Conservation (phyloP, 2,113 vertebrate species). For the Natator depressus region DNA sequence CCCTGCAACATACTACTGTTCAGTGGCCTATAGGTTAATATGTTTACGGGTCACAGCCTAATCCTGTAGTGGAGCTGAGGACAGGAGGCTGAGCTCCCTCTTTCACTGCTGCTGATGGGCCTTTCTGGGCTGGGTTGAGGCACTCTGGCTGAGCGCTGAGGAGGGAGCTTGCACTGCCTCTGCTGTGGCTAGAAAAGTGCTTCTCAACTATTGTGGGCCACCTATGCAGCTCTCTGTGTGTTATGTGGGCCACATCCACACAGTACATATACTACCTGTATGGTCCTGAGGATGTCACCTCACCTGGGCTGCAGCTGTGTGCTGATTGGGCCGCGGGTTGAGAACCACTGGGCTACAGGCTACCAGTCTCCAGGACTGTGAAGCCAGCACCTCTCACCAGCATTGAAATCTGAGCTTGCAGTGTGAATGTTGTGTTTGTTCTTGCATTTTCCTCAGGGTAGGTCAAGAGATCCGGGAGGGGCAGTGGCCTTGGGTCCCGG, state of each 20-base stretch:
- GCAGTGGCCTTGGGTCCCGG: not conserved
- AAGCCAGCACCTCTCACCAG: not conserved
- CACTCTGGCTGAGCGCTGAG: not conserved
- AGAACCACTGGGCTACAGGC: too few species aligned
- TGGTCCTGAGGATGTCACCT: too few species aligned
- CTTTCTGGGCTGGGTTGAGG: not conserved
- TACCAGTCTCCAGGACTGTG: not conserved
- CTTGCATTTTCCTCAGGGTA: not conserved
- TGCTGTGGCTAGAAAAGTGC: slow-evolving; percentile 15
- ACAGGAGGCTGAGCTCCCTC: not conserved
- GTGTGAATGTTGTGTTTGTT: not conserved
- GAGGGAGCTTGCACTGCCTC: not conserved
- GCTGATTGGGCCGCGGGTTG: too few species aligned
- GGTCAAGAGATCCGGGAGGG: not conserved
- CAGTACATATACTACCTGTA: too few species aligned
- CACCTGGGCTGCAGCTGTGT: too few species aligned
- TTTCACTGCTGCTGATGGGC: slow-evolving; percentile 27
- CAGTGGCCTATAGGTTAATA: not conserved
- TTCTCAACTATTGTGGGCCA: too few species aligned
- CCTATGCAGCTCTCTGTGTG: too few species aligned
- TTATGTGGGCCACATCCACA: not conserved
- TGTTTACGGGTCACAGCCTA: not conserved
- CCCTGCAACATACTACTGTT: not conserved
- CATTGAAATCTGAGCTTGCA: not conserved
- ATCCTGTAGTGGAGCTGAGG: not conserved